A percentile compares a stretch with the other conserved stretches of the same genome.
Evolutionary conservation across 2,888 invertebrate species (phyloP).

Genomic region (Clitarchus hookeri): DNA sequence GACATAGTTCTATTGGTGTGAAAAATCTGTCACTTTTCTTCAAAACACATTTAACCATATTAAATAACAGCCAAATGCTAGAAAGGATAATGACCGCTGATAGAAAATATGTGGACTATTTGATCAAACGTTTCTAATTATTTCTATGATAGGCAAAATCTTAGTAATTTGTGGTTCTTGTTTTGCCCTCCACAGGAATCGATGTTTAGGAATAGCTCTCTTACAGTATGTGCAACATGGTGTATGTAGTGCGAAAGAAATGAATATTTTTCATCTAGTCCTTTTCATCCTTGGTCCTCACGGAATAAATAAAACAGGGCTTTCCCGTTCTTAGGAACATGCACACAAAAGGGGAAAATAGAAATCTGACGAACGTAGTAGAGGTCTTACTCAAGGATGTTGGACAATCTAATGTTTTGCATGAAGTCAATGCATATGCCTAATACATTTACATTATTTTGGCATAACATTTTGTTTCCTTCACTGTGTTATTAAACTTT

Average conservation of each 20-base stretch:
- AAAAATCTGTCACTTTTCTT: background rate
- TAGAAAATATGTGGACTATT: background rate
- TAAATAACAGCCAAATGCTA: background rate
- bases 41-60: background rate
- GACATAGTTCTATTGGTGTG: background rate
- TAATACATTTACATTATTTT: background rate
- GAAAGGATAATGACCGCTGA: background rate
- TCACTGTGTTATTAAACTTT: background rate
- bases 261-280: background rate
- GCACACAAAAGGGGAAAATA: background rate
- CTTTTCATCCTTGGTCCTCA: background rate
- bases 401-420: background rate
- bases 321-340: background rate
- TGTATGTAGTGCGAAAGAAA: background rate
- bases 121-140: background rate
- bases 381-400: background rate
- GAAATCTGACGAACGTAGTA: background rate
- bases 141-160: background rate
- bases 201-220: background rate
- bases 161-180: background rate
- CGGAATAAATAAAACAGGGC: background rate
- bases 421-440: background rate
- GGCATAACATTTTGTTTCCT: background rate
- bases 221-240: background rate
- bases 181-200: background rate